Percentiles rank a stretch among this genome's conserved stretches.
phyloP scores from a whole-genome alignment of 2,113 vertebrate species.

The Austrofundulus limnaeus region DNA sequence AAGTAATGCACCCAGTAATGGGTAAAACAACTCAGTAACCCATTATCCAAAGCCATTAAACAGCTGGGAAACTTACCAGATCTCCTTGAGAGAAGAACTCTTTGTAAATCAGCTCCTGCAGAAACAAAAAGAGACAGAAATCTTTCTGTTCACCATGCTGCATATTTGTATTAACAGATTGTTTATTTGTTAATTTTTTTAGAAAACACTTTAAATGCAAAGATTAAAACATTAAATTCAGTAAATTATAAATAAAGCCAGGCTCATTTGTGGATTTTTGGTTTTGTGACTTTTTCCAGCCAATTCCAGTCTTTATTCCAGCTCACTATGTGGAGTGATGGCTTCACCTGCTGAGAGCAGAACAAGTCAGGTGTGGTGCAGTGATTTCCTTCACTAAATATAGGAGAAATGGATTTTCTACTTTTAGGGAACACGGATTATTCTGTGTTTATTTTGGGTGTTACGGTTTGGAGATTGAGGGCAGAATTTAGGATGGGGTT shows the following conservation, averaged over 20 bases:
- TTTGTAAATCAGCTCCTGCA: slow-evolving; percentile 97
- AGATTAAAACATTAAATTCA: neutral
- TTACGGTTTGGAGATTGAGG: slow-evolving; percentile 46
- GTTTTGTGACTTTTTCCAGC: neutral
- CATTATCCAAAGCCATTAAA: slow-evolving; percentile 30
- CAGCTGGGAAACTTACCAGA: slow-evolving; percentile 83
- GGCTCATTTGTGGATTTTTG: neutral
- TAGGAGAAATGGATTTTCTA: slow-evolving; percentile 14
- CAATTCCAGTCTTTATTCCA: neutral
- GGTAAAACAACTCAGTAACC: slow-evolving; percentile 12
- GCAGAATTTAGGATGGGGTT: slow-evolving; percentile 55
- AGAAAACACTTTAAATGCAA: neutral
- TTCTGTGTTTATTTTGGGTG: slow-evolving; percentile 32
- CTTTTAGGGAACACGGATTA: slow-evolving; percentile 39
- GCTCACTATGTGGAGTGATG: slow-evolving; percentile 5
- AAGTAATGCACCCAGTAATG: slow-evolving; percentile 21
- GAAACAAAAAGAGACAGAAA: slow-evolving; percentile 43
- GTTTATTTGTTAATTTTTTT: too few relatives aligned
- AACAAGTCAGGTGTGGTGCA: neutral
- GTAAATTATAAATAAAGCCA: neutral
- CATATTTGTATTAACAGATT: neutral
- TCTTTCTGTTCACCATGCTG: neutral
- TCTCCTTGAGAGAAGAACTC: slow-evolving; percentile 99
- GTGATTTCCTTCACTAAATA: neutral
- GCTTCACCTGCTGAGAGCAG: neutral